phyloP scores from a whole-genome alignment of 2,113 vertebrate species.

The Paralichthys olivaceus region DNA sequence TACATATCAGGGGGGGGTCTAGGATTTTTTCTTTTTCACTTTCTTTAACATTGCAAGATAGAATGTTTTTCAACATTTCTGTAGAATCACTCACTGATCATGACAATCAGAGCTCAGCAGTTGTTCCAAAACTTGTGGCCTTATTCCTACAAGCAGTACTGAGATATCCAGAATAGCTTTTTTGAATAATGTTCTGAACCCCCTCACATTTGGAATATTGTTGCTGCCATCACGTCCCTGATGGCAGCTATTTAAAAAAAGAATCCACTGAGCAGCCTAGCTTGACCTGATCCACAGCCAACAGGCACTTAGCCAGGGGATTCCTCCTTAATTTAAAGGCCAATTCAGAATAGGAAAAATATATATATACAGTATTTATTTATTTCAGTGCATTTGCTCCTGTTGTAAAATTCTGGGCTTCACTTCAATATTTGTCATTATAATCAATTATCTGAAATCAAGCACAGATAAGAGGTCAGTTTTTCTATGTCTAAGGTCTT shows the following conservation, averaged over 20 bases:
- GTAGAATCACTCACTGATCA: not conserved
- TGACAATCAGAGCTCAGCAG: slow-evolving; percentile 3
- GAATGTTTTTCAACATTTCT: not conserved
- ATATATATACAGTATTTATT: not conserved
- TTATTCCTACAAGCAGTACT: not conserved
- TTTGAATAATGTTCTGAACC: not conserved
- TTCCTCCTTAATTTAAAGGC: slow-evolving; percentile 41
- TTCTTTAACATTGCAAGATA: not conserved
- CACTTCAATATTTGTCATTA: slow-evolving; percentile 46
- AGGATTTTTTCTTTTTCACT: no score
- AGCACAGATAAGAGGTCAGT: not conserved
- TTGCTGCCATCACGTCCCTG: slow-evolving; percentile 8
- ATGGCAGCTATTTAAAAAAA: slow-evolving; percentile 30
- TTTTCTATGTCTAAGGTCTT: no score
- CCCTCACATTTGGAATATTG: slow-evolving; percentile 2
- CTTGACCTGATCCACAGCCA: slow-evolving; percentile 23
- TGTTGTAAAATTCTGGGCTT: slow-evolving; percentile 47
- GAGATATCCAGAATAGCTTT: not conserved
- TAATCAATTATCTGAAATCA: slow-evolving; percentile 38
- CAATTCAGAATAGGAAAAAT: slow-evolving; percentile 39
- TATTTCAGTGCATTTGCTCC: slow-evolving; percentile 41
- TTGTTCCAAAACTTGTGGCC: slow-evolving; percentile 4
- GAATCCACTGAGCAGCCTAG: slow-evolving; percentile 32
- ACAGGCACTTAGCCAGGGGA: slow-evolving; percentile 13
- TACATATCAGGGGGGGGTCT: no score